Base-by-base conservation (phyloP, 2,888 invertebrate species). In the Notodonta dromedarius region DNA sequence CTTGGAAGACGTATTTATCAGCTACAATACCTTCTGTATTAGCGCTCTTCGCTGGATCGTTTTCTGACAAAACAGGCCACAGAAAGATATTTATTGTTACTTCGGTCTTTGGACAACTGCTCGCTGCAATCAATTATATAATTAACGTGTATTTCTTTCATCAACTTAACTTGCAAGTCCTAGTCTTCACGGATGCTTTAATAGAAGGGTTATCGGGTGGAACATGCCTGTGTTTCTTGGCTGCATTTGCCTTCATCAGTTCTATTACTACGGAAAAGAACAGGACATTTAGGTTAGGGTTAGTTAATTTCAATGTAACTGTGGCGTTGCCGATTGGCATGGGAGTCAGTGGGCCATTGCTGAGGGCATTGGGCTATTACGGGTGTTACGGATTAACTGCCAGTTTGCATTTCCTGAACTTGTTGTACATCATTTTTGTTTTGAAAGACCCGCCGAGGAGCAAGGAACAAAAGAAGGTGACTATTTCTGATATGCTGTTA, bases 271-370 rank as follows among this genome's bases (percentile, higher is more conserved):
- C 95, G 0, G 94, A 96, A 52, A 95, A 97, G 78, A 96, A 95
- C 52, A 95, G 98, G 67, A 98, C 98, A 0, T 93, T 97, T 55
- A 93, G 98, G 59, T 96, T 98, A 78, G 98, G 98, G 3, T 95
- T 98, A 32, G 94, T 97, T 35, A 98, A 97, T 85, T 96, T 98
- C 12, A 96, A 97, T 87, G 94, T 97, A 66, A 97, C 98, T 8
- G 94, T 97, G 32, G 97, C 98, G 0, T 96, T 98, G 58, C 98
- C 98, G 0, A 94, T 98, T n/a, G 98, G 98, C 0, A 96, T 97
- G 91, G 96, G 97, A 0, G 83, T 96, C 1, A 97, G 97, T 79
- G 98, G 98, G 0, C 93, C 97, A 16, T 86, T 98, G 52, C 78
- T 95, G 61, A 95, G 93, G 82, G 93, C 95, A 76, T 94, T 95